Base-by-base conservation (phyloP, 2,113 vertebrate species). In the Labeo rohita region DNA sequence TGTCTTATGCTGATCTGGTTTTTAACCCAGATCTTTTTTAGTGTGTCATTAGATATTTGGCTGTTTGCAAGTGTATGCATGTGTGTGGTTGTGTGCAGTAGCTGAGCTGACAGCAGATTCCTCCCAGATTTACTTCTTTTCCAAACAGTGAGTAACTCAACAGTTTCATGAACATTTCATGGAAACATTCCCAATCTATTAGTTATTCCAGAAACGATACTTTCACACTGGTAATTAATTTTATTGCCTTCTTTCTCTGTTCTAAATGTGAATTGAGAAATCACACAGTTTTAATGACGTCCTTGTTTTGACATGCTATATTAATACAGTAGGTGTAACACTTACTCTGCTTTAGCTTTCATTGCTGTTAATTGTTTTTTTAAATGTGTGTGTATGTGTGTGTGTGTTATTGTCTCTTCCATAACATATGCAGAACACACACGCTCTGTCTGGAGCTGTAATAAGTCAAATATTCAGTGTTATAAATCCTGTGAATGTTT, bases 171-270 rank as follows among this genome's bases (percentile, higher is more conserved):
- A 91, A 76, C 52, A 76, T 89, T 77, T 87, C 89, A 85, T 63
- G 21, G 59, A 94, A 90, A 89, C 91, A 90, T 87, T 85, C 76
- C 65, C 85, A 90, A 90, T 89, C 90, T 81, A 15, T 61, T 2
- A 52, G 86, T 63, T 86, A 89, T 94, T 93, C 93, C 93, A 94
- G 89, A 91, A 94, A 93, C 90, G 87, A 92, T 85, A 90, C 90
- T 93, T 93, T 93, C 91, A 92, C 89, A 90, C 84, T 89, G 82
- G 91, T 93, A 88, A 94, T 94, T 94, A 90, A 93, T 94, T 93
- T 93, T 93, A 95, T 95, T 93, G 91, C 91, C 85, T 87, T 87
- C 75, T 90, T 86, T 84, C 88, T 88, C 89, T 91, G 83, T 84
- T 87, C 80, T 72, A 91, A 89, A 90, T 88, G 87, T 87, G 23